Percentiles rank a stretch among this genome's conserved stretches.
phyloP scores from a whole-genome alignment of 2,888 invertebrate species.

The Sinhomidia bicolor region DNA sequence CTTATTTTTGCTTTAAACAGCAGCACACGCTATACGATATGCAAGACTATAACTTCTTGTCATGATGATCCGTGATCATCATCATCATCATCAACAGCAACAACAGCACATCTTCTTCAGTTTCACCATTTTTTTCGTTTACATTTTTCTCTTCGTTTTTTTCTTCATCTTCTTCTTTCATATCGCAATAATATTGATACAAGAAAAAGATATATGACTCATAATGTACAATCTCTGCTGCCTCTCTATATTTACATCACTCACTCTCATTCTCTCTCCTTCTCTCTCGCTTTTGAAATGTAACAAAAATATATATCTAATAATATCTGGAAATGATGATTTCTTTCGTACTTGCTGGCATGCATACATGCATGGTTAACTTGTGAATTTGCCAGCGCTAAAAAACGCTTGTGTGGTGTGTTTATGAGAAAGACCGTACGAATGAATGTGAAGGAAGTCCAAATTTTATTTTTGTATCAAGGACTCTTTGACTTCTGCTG shows the following conservation, averaged over 20 bases:
- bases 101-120: background rate
- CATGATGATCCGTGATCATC: background rate
- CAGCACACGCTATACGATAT: background rate
- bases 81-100: background rate
- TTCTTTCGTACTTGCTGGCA: no score
- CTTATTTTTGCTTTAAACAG: background rate
- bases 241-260: no score
- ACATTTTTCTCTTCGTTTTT: no score
- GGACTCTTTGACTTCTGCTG: no score
- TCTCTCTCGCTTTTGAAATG: no score
- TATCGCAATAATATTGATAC: slow-evolving; percentile 39
- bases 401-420: background rate
- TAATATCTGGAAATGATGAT: no score
- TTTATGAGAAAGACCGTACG: no score
- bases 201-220: slow-evolving; percentile 9
- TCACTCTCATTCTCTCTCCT: no score
- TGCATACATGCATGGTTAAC: background rate
- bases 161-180: no score
- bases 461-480: slow-evolving; percentile 78
- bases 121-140: no score
- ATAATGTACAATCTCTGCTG: no score
- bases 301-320: no score
- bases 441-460: slow-evolving; percentile 39
- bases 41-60: background rate
- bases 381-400: background rate